Evolutionary conservation across 2,113 vertebrate species (phyloP).

Genomic region (Carollia perspicillata): DNA sequence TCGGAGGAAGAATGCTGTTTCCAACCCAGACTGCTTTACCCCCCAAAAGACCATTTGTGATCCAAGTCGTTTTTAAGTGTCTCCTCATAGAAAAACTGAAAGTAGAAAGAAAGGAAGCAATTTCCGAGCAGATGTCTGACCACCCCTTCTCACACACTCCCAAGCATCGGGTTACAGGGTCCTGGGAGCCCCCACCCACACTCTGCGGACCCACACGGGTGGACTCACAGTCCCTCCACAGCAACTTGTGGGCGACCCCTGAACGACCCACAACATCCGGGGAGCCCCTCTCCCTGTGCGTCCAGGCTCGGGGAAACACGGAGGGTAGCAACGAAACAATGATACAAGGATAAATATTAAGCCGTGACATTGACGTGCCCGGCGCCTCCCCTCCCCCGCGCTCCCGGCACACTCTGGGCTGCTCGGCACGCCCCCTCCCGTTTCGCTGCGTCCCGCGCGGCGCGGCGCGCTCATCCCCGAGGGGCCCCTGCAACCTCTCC

Average conservation of each 20-base stretch:
- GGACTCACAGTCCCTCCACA: background rate
- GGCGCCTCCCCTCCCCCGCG: slow-evolving; percentile 67
- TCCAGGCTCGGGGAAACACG: background rate
- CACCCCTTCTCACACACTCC: slow-evolving; percentile 58
- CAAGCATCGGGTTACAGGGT: slow-evolving; percentile 73
- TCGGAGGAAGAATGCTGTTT: slow-evolving; percentile 36
- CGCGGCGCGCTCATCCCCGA: slow-evolving; percentile 62
- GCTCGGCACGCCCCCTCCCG: slow-evolving; percentile 73
- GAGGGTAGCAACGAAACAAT: background rate
- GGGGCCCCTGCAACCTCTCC: slow-evolving; percentile 66
- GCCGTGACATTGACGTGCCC: slow-evolving; percentile 72
- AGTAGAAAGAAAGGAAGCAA: slow-evolving; percentile 72
- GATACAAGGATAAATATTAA: slow-evolving; percentile 64
- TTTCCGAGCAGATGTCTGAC: slow-evolving; percentile 72
- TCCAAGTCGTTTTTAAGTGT: slow-evolving; percentile 51
- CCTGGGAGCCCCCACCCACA: slow-evolving; percentile 62
- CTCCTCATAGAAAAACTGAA: slow-evolving; percentile 68
- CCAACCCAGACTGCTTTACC: slow-evolving; percentile 9
- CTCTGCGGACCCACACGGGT: slow-evolving; percentile 29
- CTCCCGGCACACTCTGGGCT: slow-evolving; percentile 71
- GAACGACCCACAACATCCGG: background rate
- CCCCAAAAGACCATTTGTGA: slow-evolving; percentile 9
- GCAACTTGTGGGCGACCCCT: background rate
- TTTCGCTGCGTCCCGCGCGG: slow-evolving; percentile 54
- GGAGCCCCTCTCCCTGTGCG: background rate